These are phyloP conservation scores for Fulmarus glacialis DNA, from an alignment of 2,113 vertebrate species.

Conservation along the genomic window DNA sequence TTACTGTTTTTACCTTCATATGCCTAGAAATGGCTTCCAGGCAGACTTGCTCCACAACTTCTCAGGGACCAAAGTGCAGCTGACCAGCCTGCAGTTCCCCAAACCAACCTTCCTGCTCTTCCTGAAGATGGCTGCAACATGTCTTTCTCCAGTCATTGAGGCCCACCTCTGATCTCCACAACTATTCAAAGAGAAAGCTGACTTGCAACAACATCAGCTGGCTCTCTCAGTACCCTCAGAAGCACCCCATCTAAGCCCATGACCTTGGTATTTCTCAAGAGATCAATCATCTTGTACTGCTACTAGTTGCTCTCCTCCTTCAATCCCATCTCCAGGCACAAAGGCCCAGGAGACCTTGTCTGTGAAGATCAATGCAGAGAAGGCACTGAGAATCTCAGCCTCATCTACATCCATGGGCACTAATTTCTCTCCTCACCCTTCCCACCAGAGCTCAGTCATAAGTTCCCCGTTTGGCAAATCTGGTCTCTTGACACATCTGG, in stretches of 20 bases:
- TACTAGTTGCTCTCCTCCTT: neutral
- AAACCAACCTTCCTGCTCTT: neutral
- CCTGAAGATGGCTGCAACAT: neutral
- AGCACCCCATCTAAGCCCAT: neutral
- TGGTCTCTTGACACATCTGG: neutral
- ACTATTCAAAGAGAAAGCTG: neutral
- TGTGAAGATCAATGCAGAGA: neutral
- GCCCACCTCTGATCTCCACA: neutral
- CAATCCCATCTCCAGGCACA: neutral
- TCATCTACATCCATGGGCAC: neutral
- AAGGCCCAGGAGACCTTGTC: neutral
- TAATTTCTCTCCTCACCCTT: neutral
- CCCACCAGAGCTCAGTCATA: neutral
- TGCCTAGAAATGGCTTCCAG: neutral
- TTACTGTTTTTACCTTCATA: neutral
- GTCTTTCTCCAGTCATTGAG: neutral
- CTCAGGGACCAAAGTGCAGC: neutral
- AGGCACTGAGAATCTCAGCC: neutral
- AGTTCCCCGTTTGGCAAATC: neutral
- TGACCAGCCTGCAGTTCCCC: neutral
- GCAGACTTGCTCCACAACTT: neutral
- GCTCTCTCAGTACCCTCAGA: neutral
- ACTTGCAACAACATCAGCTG: neutral
- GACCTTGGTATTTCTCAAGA: neutral
- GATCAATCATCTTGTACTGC: neutral